phyloP scores from a whole-genome alignment of 2,797 vertebrate genomes.

The Alcedo quadribrachys region DNA sequence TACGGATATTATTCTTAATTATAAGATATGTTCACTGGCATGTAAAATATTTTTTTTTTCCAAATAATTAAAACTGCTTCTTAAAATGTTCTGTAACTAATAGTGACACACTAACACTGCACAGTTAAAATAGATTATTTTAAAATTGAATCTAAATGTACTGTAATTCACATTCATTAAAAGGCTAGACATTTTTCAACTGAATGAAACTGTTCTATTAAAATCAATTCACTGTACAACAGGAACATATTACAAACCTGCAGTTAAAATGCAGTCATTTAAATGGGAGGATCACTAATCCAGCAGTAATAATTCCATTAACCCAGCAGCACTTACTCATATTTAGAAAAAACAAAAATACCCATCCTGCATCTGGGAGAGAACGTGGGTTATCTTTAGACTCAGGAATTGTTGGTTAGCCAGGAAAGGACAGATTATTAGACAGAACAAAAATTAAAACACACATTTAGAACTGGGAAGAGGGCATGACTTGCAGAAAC shows the following conservation, averaged over 20 bases:
- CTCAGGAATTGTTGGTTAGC: not conserved
- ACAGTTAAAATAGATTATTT: constrained; percentile 48
- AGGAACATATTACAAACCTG: not conserved
- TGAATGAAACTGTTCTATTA: constrained; percentile 37
- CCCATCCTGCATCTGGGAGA: not conserved
- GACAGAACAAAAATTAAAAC: not conserved
- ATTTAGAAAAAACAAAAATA: not conserved
- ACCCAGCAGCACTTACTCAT: not conserved
- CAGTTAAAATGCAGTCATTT: not conserved
- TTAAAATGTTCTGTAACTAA: constrained; percentile 40
- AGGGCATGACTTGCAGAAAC: not conserved
- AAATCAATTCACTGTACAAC: constrained; percentile 37
- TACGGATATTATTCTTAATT: constrained; percentile 10
- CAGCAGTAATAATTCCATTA: not conserved
- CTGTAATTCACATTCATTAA: constrained; percentile 58
- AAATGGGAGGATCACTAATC: not conserved
- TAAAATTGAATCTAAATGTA: constrained; percentile 53
- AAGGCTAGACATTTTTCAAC: constrained; percentile 45
- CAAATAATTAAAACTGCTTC: constrained; percentile 64
- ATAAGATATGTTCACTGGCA: not conserved
- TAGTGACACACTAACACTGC: not conserved
- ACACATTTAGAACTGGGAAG: not conserved
- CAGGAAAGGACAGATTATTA: not conserved
- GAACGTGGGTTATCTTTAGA: not conserved
- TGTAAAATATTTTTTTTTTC: constrained; percentile 1